Evolutionary conservation across 2,113 vertebrate species (phyloP).

Genomic region (Carassius gibelio): DNA sequence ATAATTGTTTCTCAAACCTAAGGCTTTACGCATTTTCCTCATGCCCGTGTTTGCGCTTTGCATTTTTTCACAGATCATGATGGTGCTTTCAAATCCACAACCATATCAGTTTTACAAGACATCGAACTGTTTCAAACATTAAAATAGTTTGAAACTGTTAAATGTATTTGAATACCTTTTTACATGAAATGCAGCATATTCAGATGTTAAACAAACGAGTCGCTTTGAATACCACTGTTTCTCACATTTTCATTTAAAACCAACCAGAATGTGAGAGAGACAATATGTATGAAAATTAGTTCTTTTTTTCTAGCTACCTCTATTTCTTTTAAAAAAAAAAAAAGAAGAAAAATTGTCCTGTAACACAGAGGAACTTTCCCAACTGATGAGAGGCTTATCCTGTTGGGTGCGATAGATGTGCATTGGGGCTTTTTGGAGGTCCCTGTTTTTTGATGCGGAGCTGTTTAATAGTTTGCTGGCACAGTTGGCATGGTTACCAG

Average conservation of each 20-base stretch:
- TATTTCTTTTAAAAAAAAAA: constrained; percentile 46
- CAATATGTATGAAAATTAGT: constrained; percentile 74
- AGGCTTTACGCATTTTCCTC: too few species aligned
- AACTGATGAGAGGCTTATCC: constrained; percentile 75
- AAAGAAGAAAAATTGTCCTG: constrained; percentile 57
- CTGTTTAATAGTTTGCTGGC: constrained; percentile 69
- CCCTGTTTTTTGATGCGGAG: constrained; percentile 67
- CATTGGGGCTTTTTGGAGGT: constrained; percentile 61
- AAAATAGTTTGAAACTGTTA: constrained; percentile 18
- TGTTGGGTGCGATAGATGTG: constrained; percentile 63
- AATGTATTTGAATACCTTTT: constrained; percentile 35
- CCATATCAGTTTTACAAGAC: not conserved
- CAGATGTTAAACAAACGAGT: constrained; percentile 45
- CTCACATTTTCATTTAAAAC: constrained; percentile 45
- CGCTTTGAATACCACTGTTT: constrained; percentile 45
- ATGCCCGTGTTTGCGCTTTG: too few species aligned
- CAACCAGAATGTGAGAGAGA: constrained; percentile 57
- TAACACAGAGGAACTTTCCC: constrained; percentile 65
- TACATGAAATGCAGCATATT: constrained; percentile 17
- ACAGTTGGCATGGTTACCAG: constrained; percentile 75
- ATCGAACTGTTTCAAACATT: not conserved
- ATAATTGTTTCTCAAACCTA: too few species aligned
- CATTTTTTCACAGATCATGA: too few species aligned
- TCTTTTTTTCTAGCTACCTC: constrained; percentile 53
- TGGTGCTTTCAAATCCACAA: not conserved